phyloP scores from a whole-genome alignment of 2,797 vertebrate genomes.

The Streptopelia turtur region DNA sequence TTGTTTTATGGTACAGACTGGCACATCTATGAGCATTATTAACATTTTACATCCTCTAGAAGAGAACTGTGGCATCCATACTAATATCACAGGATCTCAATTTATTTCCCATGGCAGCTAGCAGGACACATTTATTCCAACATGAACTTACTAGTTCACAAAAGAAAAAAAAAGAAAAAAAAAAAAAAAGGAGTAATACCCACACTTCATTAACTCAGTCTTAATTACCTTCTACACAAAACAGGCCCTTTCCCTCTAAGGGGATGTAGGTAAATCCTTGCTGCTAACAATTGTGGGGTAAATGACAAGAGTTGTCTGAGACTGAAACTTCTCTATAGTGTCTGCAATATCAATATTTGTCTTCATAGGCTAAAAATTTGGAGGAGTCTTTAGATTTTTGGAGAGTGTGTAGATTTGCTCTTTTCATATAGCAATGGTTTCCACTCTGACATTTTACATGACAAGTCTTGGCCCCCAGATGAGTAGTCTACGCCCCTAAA shows the following conservation, averaged over 20 bases:
- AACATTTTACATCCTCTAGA: neutral
- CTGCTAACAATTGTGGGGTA: neutral
- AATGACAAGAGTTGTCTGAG: neutral
- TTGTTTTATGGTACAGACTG: neutral
- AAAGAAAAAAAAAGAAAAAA: slow-evolving; percentile 6
- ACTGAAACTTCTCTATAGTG: neutral
- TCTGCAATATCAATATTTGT: neutral
- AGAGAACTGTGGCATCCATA: neutral
- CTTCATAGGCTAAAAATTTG: neutral
- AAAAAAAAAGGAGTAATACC: neutral
- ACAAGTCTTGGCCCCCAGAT: neutral
- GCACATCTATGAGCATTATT: neutral
- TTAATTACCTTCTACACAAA: neutral
- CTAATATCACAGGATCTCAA: neutral
- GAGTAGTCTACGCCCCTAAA: neutral
- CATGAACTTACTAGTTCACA: neutral
- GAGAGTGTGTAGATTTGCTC: neutral
- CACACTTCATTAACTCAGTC: neutral
- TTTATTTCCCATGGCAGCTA: slow-evolving; percentile 14
- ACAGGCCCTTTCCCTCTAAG: neutral
- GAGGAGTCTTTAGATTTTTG: neutral
- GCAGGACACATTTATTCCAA: neutral
- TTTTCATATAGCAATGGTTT: neutral
- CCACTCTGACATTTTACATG: neutral
- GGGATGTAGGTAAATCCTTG: neutral